phyloP scores from a whole-genome alignment of 2,888 invertebrate genomes.

The Periphyllus acericola region DNA sequence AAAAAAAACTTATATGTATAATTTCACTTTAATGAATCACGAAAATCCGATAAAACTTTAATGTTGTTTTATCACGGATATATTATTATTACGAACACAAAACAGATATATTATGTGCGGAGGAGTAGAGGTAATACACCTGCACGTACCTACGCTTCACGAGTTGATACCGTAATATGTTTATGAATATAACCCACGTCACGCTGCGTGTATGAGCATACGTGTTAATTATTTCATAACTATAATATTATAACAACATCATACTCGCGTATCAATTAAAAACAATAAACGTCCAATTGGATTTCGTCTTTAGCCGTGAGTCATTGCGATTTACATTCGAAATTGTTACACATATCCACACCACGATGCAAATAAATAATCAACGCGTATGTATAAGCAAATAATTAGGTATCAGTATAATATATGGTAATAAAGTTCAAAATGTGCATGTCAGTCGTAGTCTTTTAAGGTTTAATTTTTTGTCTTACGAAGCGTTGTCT shows the following conservation, averaged over 20 bases:
- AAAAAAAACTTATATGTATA: neutral
- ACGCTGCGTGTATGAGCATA: neutral
- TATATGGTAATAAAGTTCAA: too few species aligned
- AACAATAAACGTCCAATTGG: neutral
- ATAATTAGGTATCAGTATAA: too few species aligned
- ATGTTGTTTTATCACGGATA: slow-evolving; percentile 46
- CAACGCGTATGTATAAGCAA: too few species aligned
- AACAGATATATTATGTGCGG: neutral
- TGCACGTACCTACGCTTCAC: neutral
- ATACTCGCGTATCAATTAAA: neutral
- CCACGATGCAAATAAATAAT: too few species aligned
- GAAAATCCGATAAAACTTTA: slow-evolving; percentile 52
- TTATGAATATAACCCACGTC: neutral
- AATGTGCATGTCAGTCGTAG: too few species aligned
- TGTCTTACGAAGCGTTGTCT: too few species aligned
- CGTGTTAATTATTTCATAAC: neutral
- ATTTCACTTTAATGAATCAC: slow-evolving; percentile 52
- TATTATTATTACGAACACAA: slow-evolving; percentile 32
- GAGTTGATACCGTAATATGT: neutral
- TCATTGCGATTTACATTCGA: neutral
- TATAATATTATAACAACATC: neutral
- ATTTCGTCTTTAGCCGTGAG: neutral
- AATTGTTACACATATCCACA: neutral
- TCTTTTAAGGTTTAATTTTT: too few species aligned
- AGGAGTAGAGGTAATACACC: neutral